Base-by-base conservation (phyloP, 2,113 vertebrate species). In the Antennarius striatus region DNA sequence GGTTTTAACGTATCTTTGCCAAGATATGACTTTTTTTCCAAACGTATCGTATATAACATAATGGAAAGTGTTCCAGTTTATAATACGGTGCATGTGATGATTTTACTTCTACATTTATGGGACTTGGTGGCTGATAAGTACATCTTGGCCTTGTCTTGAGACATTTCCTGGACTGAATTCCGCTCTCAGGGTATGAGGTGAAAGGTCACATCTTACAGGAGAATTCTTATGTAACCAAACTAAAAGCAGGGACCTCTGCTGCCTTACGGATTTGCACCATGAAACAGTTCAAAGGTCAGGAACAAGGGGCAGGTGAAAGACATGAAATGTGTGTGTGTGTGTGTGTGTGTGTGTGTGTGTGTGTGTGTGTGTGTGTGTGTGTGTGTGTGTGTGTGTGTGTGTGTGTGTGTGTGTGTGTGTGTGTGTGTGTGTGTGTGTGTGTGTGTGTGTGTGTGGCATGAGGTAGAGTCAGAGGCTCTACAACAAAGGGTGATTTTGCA, bases 81-180 rank as follows among this genome's bases (percentile, higher is more conserved):
- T 22, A 22, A 22, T 22, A 64, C 10, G 45, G 13, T 60, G 28
- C 48, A 73, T 51, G 7, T 66, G 29, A 56, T 76, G 62, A 78
- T 79, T 75, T 76, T 61, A 56, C 68, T 55, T 60, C 15, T 68
- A 75, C 57, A 80, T 70, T 82, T 78, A 69, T 64, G 54, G 12
- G 17, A 28, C 57, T 60, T 3, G 58, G 60, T 36, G 55, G 48
- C 15, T 62, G 43, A 72, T 64, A 7, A 66, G 65, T 55, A 56
- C 61, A 68, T 79, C 77, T 71, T 75, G 83, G 53, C 17, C 15
- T 63, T 36, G 47, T 10, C 39, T n/a, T 60, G 46, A 72, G 43
- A 65, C 39, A 56, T 40, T 78, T 68, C 71, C 42, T 55, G 15
- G 16, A 43, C 49, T 68, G 16, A 64, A 74, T 68, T 56, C 48